Percentiles rank a stretch among this genome's conserved stretches.
phyloP scores from a whole-genome alignment of 1,140 invertebrate species.

The Cotesia glomerata region DNA sequence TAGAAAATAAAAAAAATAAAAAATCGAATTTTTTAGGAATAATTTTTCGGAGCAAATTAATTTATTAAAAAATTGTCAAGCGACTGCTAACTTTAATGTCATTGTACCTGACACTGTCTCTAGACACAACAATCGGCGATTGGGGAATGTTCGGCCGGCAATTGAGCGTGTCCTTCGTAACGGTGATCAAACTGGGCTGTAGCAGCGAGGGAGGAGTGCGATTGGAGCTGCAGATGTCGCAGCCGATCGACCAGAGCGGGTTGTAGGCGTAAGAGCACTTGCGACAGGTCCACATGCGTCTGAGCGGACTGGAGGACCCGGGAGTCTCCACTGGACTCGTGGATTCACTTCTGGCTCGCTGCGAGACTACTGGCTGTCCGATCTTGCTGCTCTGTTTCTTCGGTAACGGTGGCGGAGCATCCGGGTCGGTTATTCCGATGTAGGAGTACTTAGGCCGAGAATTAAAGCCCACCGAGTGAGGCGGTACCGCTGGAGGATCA shows the following conservation, averaged over 20 bases:
- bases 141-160: constrained; percentile 45
- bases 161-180: constrained; percentile 66
- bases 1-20: too few species aligned
- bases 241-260: constrained; percentile 76
- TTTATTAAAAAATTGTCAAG: too few species aligned
- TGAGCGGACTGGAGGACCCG: constrained; percentile 55
- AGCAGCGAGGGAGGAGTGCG: constrained; percentile 70
- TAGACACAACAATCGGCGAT: constrained; percentile 56
- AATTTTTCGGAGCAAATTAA: too few species aligned
- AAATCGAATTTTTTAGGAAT: too few species aligned
- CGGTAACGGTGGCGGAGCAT: constrained; percentile 58
- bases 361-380: constrained; percentile 36
- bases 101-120: constrained; percentile 62
- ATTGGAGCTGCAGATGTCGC: constrained; percentile 79
- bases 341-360: constrained; percentile 57
- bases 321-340: constrained; percentile 52
- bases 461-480: constrained; percentile 58
- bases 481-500: constrained; percentile 63
- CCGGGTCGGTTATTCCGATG: constrained; percentile 67
- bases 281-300: constrained; percentile 84
- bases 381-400: constrained; percentile 57
- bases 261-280: constrained; percentile 90
- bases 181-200: constrained; percentile 72
- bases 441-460: constrained; percentile 65
- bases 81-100: too few species aligned